phyloP scores from a whole-genome alignment of 2,888 invertebrate genomes.

The Drosophila nigricruria region DNA sequence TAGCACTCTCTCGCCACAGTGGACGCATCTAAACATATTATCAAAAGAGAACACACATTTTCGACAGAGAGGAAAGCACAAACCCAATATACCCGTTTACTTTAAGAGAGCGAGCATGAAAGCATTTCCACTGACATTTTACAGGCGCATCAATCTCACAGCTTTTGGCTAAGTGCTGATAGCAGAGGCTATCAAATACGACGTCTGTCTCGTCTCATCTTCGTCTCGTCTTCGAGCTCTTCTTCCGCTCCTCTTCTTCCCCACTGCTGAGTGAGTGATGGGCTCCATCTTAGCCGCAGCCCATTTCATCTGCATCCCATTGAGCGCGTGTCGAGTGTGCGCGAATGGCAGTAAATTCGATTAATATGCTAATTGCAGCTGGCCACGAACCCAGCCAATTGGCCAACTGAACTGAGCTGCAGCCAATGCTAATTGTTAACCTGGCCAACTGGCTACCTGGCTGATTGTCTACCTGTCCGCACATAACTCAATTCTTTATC shows the following conservation, averaged over 20 bases:
- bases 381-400: slow-evolving; percentile 22
- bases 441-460: slow-evolving; percentile 13
- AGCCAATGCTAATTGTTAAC: slow-evolving; percentile 37
- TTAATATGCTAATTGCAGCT: slow-evolving; percentile 72
- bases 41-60: no score
- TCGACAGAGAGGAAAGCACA: not conserved
- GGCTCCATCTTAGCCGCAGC: slow-evolving; percentile 31
- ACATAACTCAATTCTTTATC: slow-evolving; percentile 43
- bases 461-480: slow-evolving; percentile 21
- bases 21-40: no score
- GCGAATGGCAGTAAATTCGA: slow-evolving; percentile 61
- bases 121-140: slow-evolving; percentile 32
- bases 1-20: no score
- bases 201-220: not conserved
- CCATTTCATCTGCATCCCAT: slow-evolving; percentile 11
- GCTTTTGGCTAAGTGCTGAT: slow-evolving; percentile 64
- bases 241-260: not conserved
- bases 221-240: not conserved
- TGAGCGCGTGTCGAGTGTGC: slow-evolving; percentile 45
- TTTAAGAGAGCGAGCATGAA: not conserved
- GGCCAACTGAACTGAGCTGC: slow-evolving; percentile 1
- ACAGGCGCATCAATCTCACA: slow-evolving; percentile 67
- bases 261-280: slow-evolving; percentile 48
- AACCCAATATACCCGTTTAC: not conserved
- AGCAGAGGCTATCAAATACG: slow-evolving; percentile 41